Percentiles rank a stretch among this genome's conserved stretches.
Conservation (phyloP, 2,888 invertebrate genomes). For the Synergus umbraculus region DNA sequence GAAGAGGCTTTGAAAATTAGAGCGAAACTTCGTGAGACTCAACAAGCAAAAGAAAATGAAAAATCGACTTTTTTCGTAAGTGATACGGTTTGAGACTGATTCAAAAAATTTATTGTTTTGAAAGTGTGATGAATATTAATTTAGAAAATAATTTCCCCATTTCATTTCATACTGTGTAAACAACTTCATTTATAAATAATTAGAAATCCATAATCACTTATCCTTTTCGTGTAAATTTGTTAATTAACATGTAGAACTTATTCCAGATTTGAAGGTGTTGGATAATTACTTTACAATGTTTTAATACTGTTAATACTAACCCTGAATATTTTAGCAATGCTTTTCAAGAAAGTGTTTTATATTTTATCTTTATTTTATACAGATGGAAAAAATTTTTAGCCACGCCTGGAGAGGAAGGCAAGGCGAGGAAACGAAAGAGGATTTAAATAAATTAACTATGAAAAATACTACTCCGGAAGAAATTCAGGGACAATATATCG, state of each 20-base stretch:
- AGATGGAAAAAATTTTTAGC: conserved; percentile 97
- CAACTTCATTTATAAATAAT: neutral
- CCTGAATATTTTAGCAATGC: neutral
- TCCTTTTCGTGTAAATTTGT: neutral
- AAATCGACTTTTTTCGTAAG: conserved; percentile 70
- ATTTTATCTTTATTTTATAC: conserved; percentile 52
- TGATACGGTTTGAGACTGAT: conserved; percentile 45
- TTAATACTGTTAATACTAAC: neutral
- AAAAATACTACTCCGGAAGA: conserved; percentile 60
- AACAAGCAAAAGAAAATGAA: conserved; percentile 48
- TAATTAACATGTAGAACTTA: conserved; percentile 47
- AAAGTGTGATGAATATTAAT: neutral
- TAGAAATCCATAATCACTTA: neutral
- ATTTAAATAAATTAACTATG: conserved; percentile 50
- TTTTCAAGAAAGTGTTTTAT: neutral
- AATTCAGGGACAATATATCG: conserved; percentile 61
- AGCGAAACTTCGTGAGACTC: conserved; percentile 62
- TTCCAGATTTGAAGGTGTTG: conserved; percentile 54
- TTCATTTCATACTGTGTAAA: neutral
- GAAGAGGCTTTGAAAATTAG: conserved; percentile 58
- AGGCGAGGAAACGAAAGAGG: conserved; percentile 76
- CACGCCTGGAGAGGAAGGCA: conserved; percentile 92
- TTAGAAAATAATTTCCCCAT: neutral
- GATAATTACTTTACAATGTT: conserved; percentile 16
- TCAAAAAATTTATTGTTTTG: neutral